These are phyloP conservation scores for Miopithecus talapoin DNA, from an alignment of 2,797 vertebrate species.

Conservation along the genomic window DNA sequence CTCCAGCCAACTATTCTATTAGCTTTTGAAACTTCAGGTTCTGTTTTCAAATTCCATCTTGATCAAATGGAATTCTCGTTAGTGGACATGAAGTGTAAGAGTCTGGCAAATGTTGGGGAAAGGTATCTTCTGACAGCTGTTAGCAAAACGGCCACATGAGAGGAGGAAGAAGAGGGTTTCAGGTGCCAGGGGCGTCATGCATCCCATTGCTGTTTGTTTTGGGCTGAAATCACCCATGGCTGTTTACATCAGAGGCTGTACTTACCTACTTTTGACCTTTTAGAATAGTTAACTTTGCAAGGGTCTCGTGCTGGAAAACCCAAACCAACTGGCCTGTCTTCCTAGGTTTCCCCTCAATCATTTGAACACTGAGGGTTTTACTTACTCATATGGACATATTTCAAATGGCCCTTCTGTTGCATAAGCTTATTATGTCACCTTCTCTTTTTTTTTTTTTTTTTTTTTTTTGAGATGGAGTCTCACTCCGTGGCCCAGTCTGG, in stretches of 20 bases:
- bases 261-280: rapidly evolving
- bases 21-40: not conserved
- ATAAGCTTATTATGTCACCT: not conserved
- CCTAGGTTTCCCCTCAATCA: not conserved
- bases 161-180: not conserved
- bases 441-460: too few relatives aligned
- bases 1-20: not conserved
- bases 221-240: not conserved
- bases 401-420: not conserved
- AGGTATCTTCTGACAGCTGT: not conserved
- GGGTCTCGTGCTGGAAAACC: not conserved
- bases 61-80: not conserved
- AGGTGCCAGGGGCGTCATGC: rapidly evolving
- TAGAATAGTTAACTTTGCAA: not conserved
- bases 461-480: too few relatives aligned
- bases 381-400: rapidly evolving
- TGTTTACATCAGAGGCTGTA: rapidly evolving
- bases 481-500: too few relatives aligned
- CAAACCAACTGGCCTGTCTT: not conserved
- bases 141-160: too few relatives aligned
- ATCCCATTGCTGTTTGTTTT: not conserved
- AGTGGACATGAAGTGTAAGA: too few relatives aligned
- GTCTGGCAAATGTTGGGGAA: rapidly evolving
- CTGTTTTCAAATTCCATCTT: too few relatives aligned
- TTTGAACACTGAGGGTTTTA: not conserved